Percentiles rank a stretch among this genome's conserved stretches.
These are phyloP conservation scores for Hypomecis atomaria DNA, from an alignment of 2,888 invertebrate genomes.

Conservation along the genomic window DNA sequence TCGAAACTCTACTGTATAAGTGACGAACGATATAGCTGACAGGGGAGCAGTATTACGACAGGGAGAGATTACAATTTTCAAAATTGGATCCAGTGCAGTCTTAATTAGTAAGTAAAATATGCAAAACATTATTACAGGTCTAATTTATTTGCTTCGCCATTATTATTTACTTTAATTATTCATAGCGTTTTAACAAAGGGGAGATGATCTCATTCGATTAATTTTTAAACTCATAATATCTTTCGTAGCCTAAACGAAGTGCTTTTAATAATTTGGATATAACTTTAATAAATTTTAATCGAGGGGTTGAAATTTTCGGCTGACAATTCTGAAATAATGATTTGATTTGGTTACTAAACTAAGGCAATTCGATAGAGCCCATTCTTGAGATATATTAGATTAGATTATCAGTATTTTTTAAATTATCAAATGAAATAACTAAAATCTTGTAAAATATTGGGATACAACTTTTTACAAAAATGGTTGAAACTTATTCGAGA, in stretches of 20 bases:
- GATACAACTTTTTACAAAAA: no score
- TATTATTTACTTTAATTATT: slow-evolving; percentile 66
- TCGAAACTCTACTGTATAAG: slow-evolving; percentile 42
- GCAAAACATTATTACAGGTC: slow-evolving; percentile 63
- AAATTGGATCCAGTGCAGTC: slow-evolving; percentile 70
- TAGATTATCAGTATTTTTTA: no score
- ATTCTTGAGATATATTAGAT: no score
- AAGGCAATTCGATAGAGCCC: no score
- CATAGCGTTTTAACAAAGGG: slow-evolving; percentile 37
- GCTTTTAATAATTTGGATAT: slow-evolving; percentile 1
- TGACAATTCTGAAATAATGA: no score
- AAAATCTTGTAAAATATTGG: no score
- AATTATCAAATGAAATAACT: no score
- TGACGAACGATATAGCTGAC: slow-evolving; percentile 28
- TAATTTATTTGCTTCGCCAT: slow-evolving; percentile 55
- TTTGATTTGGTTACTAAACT: no score
- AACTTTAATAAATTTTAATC: background rate
- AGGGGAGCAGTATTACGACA: slow-evolving; percentile 43
- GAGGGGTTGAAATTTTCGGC: no score
- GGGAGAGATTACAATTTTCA: slow-evolving; percentile 47
- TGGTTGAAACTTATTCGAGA: no score
- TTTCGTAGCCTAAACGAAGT: background rate
- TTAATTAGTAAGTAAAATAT: slow-evolving; percentile 77
- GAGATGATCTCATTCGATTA: slow-evolving; percentile 5
- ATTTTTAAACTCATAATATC: slow-evolving; percentile 9